Base-by-base conservation (phyloP, 1,140 invertebrate species). In the Drosophila jambulina region DNA sequence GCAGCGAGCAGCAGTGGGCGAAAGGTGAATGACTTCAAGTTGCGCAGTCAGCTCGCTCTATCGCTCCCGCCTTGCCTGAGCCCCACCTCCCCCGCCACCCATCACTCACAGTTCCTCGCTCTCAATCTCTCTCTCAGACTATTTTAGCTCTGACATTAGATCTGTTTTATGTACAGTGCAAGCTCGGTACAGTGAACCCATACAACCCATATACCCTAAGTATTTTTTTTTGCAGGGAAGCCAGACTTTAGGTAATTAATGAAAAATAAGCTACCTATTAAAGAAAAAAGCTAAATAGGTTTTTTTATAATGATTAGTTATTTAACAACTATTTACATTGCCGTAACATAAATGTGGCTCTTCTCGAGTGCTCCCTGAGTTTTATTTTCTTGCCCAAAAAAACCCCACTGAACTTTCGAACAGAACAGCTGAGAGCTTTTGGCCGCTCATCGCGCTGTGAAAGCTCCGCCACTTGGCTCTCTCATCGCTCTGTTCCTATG, bases 11-110 rank as follows among this genome's bases (percentile, higher is more conserved):
- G 25, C 23, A 48, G 46, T 68, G 69, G 78, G 48, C 78, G 69
- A 85, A 88, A 87, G 84, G 84, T 87, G 84, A 87, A 87, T 87
- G 84, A 87, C 84, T 65, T 81, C 38, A 59, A 51, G 70, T 72
- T 72, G 70, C 70, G 68, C 70, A 59, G 70, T 48, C 70, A 42
- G 68, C 68, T 72, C 19, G 21, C 43, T 49, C 62, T n/a, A 38
- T 58, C 23, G 17, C 36, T 54, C 56, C 69, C 42, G 54, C 70
- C 49, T 48, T 23, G 46, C 34, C 21, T 17, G 21, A 21, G 19
- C 19, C 8, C 32, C 49, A 34, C 32, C 27, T 15, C 49, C 29
- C 8, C 19, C 29, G 5, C 17, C 48, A 51, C 32, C 53, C 32
- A 38, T 15, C 5, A 17, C 27, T 51, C n/a, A 32, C 29, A 6